Evolutionary conservation across 2,113 vertebrate species (phyloP), one percentile per base, ranked within the genome.

Genomic region (Myotis lucifugus): DNA sequence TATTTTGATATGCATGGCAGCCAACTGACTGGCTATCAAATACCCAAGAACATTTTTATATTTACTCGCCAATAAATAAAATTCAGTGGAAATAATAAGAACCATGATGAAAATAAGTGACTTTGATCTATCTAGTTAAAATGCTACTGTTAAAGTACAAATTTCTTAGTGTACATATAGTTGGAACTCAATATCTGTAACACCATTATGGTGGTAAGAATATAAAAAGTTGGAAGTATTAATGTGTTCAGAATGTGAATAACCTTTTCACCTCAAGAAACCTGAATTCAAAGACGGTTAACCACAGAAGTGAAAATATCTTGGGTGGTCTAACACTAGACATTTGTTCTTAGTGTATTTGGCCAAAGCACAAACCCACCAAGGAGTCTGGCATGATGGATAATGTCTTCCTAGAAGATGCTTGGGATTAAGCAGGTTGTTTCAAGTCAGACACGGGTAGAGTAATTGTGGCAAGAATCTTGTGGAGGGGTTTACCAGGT

Each of bases 181-280:
- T 34, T 12, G 91, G 27, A 95, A 86, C 46, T 48, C 64, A 50
- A 40, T 13, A 32, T 93, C 32, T 83, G 15, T 66, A 95, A 64
- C 50, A 27, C 74, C 52, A 89, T 15, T 25, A 4, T 32, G 66
- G 59, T 48, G 90, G 54, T 78, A 81, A 95, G 27, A 61, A 67
- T 25, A 84, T 67, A 74, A 94, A 97, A 96, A 95, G 84, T 21
- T 91, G 18, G 42, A 95, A 79, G 37, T 74, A 93, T 88, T 91
- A 76, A 34, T 85, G 52, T 77, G 54, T 89, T 92, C 89, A 92
- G 69, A 92, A 90, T 96, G 50, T 93, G 72, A 92, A 92, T 69
- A 95, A 92, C 83, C 78, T 94, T 96, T 96, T 90, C 42, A 85
- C 93, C 85, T 37, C 66, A 85, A 88, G 94, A 95, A 95, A 92